phyloP scores from a whole-genome alignment of 1,140 invertebrate genomes.

The Macrotrachela quadricornifera region DNA sequence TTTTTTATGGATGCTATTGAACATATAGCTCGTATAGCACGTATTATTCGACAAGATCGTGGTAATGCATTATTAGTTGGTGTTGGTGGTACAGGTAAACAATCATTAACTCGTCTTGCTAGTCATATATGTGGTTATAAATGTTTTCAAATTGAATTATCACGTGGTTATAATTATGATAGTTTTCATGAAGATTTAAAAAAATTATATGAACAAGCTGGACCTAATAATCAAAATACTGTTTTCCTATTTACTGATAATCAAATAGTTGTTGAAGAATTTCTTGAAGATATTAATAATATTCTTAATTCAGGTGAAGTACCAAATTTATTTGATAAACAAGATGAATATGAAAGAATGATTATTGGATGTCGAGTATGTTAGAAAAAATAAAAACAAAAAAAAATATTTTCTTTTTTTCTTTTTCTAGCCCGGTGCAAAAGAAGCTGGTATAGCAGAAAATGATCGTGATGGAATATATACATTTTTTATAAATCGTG shows the following conservation, averaged over 20 bases:
- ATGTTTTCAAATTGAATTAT: constrained; percentile 63
- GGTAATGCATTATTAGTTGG: constrained; percentile 32
- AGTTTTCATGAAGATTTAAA: constrained; percentile 56
- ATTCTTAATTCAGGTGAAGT: constrained; percentile 37
- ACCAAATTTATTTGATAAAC: constrained; percentile 35
- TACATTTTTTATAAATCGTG: constrained; percentile 30
- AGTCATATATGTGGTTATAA: constrained; percentile 34
- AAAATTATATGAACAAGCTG: constrained; percentile 38
- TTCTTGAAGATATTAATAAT: constrained; percentile 73
- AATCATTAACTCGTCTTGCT: constrained; percentile 30
- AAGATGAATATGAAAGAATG: constrained; percentile 57
- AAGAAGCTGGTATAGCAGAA: constrained; percentile 43
- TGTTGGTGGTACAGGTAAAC: constrained; percentile 32
- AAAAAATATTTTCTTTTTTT: not conserved
- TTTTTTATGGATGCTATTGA: constrained; percentile 32
- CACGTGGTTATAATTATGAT: constrained; percentile 52
- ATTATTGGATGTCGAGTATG: constrained; percentile 40
- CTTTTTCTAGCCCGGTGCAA: constrained; percentile 39
- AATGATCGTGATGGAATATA: constrained; percentile 51
- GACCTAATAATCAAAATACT: constrained; percentile 26
- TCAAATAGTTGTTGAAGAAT: constrained; percentile 48
- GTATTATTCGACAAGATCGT: constrained; percentile 29
- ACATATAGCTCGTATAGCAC: constrained; percentile 27
- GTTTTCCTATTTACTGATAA: constrained; percentile 33
- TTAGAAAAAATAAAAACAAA: not conserved